Evolutionary conservation across 2,113 vertebrate species (phyloP).

Genomic region (Sylvicapra grimmia): DNA sequence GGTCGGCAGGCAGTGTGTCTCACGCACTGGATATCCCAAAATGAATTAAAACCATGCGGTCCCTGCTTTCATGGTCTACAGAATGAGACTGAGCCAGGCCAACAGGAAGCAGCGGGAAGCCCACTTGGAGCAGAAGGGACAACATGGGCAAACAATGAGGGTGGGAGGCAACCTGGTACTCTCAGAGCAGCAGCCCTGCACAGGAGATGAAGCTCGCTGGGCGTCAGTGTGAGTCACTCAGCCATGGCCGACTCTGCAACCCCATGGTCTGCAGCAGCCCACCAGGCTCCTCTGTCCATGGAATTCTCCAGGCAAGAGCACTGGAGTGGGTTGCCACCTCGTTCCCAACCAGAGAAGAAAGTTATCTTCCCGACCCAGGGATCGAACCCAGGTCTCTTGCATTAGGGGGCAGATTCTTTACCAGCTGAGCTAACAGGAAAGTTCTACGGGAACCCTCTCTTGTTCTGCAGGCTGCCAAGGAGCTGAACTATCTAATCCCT

Average conservation of each 20-base stretch:
- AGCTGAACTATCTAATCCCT: not conserved
- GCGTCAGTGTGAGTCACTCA: not conserved
- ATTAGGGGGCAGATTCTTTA: not conserved
- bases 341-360: not conserved
- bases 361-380: not conserved
- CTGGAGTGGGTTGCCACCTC: not conserved
- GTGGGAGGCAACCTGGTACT: rapidly evolving
- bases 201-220: not conserved
- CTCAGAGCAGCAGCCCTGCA: not conserved
- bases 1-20: rapidly evolving
- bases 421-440: not conserved
- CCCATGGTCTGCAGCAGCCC: not conserved
- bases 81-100: not conserved
- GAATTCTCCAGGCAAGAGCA: not conserved
- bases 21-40: not conserved
- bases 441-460: not conserved
- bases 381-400: not conserved
- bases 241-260: not conserved
- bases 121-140: not conserved
- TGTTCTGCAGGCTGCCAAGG: not conserved
- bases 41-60: not conserved
- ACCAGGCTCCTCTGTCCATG: not conserved
- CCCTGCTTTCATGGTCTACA: not conserved
- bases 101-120: not conserved
- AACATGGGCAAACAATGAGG: not conserved